These are phyloP conservation scores for Echinops telfairi DNA, from an alignment of 2,113 vertebrate genomes.

Conservation along the genomic window DNA sequence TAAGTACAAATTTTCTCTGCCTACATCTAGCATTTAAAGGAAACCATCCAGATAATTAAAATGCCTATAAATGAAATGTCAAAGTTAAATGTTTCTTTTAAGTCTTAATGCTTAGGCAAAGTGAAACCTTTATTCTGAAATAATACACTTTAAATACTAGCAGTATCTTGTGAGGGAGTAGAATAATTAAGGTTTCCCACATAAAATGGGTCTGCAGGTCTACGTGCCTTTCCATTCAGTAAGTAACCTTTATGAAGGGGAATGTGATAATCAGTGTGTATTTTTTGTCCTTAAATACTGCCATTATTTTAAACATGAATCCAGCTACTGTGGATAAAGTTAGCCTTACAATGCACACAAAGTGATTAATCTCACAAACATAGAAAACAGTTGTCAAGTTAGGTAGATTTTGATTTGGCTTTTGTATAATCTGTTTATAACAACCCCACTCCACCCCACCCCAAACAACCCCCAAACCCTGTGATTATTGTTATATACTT, in stretches of 20 bases:
- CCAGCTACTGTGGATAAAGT: conserved; percentile 76
- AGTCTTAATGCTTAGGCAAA: conserved; percentile 80
- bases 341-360: conserved; percentile 68
- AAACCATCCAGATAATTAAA: conserved; percentile 90
- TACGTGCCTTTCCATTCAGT: conserved; percentile 55
- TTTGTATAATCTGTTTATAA: conserved; percentile 60
- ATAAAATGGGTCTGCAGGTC: conserved; percentile 80
- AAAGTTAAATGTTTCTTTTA: conserved; percentile 88
- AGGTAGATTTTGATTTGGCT: conserved; percentile 33
- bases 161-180: conserved; percentile 79
- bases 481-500: background rate
- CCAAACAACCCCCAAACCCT: background rate
- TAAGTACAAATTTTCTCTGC: conserved; percentile 87
- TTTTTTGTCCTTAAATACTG: conserved; percentile 83
- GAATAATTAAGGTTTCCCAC: conserved; percentile 85
- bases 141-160: conserved; percentile 84
- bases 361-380: conserved; percentile 81
- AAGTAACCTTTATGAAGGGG: conserved; percentile 82
- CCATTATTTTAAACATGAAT: conserved; percentile 84
- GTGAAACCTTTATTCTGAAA: conserved; percentile 86
- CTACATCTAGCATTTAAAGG: conserved; percentile 89
- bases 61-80: conserved; percentile 89
- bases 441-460: background rate
- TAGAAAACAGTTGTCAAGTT: conserved; percentile 62
- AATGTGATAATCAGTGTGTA: conserved; percentile 76